A percentile compares a stretch with the other conserved stretches of the same genome.
These are phyloP conservation scores for Congeria kusceri DNA, from an alignment of 2,888 invertebrate species.

Conservation along the genomic window DNA sequence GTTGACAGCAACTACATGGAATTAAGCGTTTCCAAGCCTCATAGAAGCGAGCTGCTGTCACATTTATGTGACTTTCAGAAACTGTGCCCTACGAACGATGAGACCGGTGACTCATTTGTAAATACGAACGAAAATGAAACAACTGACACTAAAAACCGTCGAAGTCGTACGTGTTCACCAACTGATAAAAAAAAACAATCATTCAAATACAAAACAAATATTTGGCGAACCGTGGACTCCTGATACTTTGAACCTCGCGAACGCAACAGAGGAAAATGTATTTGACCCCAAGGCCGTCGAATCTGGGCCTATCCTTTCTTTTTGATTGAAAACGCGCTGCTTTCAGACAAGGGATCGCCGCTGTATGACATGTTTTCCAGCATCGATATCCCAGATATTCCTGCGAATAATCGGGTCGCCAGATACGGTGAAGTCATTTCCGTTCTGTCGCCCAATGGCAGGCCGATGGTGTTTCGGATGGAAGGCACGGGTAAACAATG, in stretches of 20 bases:
- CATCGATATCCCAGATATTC: constrained; percentile 29
- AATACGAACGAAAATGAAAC: no score
- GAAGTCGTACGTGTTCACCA: no score
- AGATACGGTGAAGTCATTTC: constrained; percentile 40
- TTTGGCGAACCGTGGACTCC: no score
- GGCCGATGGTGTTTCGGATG: constrained; percentile 33
- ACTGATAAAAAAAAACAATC: no score
- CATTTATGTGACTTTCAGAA: constrained; percentile 56
- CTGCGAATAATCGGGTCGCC: constrained; percentile 15
- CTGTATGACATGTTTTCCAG: constrained; percentile 46
- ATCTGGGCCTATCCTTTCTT: no score
- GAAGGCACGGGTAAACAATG: constrained; percentile 78
- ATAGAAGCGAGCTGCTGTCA: constrained; percentile 47
- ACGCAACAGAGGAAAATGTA: no score
- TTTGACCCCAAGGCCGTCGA: no score
- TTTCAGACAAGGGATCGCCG: neutral
- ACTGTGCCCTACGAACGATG: constrained; percentile 36
- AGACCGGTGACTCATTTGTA: constrained; percentile 8
- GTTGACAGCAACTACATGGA: constrained; percentile 60
- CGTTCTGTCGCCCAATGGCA: constrained; percentile 7
- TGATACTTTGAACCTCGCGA: no score
- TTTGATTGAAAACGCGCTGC: no score
- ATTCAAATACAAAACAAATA: no score
- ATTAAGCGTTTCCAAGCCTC: constrained; percentile 55
- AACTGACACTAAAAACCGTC: no score